Evolutionary conservation across 1,140 invertebrate species (phyloP).

Genomic region (Theocolax elegans): DNA sequence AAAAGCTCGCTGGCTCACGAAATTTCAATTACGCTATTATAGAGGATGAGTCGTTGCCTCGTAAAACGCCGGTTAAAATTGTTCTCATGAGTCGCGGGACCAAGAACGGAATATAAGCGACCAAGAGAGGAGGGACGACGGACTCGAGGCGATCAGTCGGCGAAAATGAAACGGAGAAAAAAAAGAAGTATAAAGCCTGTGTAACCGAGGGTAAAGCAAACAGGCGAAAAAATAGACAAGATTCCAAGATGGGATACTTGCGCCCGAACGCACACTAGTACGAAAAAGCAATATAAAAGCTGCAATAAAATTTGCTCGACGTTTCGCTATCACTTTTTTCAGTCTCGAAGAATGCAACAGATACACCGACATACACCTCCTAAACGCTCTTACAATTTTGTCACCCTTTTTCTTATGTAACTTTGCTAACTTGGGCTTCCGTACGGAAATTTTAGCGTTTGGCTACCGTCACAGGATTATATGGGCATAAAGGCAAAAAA

Average conservation of each 20-base stretch:
- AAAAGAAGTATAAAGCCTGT: background rate
- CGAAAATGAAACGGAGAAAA: slow-evolving; percentile 14
- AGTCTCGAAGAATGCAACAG: slow-evolving; percentile 4
- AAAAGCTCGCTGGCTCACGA: background rate
- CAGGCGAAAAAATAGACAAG: slow-evolving; percentile 11
- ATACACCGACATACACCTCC: no score
- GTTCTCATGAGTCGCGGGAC: background rate
- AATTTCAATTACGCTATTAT: slow-evolving; percentile 23
- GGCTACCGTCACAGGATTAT: background rate
- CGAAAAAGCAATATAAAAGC: slow-evolving; percentile 21
- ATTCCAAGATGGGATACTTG: slow-evolving; percentile 17
- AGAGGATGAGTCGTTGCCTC: background rate
- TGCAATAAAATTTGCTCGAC: slow-evolving; percentile 5
- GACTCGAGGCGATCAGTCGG: background rate
- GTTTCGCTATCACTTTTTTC: background rate
- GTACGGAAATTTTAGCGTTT: background rate
- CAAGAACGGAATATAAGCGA: background rate
- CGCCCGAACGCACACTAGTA: slow-evolving; percentile 1
- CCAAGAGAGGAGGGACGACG: background rate
- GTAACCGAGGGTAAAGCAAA: background rate
- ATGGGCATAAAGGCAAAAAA: background rate
- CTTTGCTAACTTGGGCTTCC: background rate
- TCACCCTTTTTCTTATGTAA: background rate
- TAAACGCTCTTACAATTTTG: slow-evolving; percentile 14
- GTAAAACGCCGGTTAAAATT: slow-evolving; percentile 8